Evolutionary conservation across 2,797 vertebrate genomes (phyloP).

Genomic region (Rhynchonycteris naso): DNA sequence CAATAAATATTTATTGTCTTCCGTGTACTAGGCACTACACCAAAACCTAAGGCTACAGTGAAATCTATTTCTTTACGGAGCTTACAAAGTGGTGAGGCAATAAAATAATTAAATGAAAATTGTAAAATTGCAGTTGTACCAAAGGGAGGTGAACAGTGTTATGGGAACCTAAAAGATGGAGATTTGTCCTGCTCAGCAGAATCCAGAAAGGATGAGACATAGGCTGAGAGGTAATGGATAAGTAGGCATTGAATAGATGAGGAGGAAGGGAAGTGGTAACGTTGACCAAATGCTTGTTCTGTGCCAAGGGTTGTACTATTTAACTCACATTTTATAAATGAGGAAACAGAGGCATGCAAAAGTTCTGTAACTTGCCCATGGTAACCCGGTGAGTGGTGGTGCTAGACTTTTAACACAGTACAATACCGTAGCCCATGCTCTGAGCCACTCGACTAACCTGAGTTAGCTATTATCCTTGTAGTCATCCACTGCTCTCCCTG

Average conservation of each 20-base stretch:
- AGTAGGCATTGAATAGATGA: not conserved
- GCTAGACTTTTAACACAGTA: not conserved
- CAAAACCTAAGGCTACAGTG: not conserved
- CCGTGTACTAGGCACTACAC: not conserved
- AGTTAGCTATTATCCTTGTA: not conserved
- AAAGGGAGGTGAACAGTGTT: not conserved
- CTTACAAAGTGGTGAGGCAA: not conserved
- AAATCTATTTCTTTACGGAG: not conserved
- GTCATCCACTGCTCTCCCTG: not conserved
- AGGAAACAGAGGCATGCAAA: not conserved
- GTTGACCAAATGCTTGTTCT: not conserved
- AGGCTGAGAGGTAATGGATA: not conserved
- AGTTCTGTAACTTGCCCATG: not conserved
- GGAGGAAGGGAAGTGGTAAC: not conserved
- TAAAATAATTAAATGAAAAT: not conserved
- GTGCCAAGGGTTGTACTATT: not conserved
- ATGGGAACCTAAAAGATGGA: not conserved
- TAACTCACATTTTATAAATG: not conserved
- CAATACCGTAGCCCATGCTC: not conserved
- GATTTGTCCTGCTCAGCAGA: not conserved
- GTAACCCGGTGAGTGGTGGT: not conserved
- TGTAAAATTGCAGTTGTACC: not conserved
- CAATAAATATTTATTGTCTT: slow-evolving; percentile 13
- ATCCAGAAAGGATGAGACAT: not conserved
- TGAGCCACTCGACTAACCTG: not conserved